These are phyloP conservation scores for Neotoxoptera formosana DNA, from an alignment of 1,140 invertebrate species.

Conservation along the genomic window DNA sequence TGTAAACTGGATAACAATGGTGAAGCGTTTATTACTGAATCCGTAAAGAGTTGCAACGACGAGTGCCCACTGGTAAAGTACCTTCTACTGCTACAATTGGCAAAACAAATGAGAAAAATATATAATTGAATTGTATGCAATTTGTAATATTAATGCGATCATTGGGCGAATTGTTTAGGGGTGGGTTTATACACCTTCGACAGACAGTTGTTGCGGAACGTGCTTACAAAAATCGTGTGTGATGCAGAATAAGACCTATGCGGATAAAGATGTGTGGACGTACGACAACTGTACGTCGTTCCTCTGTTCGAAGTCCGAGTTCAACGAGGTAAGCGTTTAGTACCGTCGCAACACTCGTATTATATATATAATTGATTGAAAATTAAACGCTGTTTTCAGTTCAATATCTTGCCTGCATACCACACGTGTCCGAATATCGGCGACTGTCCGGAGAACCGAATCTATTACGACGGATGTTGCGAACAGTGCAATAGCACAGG, in stretches of 20 bases:
- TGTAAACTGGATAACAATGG: conserved; percentile 65
- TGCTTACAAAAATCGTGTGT: conserved; percentile 74
- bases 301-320: conserved; percentile 64
- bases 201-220: conserved; percentile 73
- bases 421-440: conserved; percentile 71
- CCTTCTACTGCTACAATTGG: background rate
- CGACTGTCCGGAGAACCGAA: conserved; percentile 67
- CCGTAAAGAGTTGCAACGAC: conserved; percentile 64
- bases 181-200: conserved; percentile 61
- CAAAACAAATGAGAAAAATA: background rate
- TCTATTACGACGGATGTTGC: conserved; percentile 73
- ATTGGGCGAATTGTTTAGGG: conserved; percentile 33
- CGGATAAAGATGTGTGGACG: conserved; percentile 71
- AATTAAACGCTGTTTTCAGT: background rate
- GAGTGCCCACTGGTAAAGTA: conserved; percentile 59
- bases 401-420: conserved; percentile 37
- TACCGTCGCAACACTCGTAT: background rate
- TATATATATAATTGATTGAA: background rate
- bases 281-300: conserved; percentile 74
- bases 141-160: background rate
- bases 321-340: conserved; percentile 22
- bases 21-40: conserved; percentile 64
- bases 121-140: background rate
- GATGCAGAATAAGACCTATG: conserved; percentile 66
- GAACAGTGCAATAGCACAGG: conserved; percentile 69